A percentile compares a stretch with the other conserved stretches of the same genome.
These are phyloP conservation scores for Sitophilus oryzae DNA, from an alignment of 1,140 invertebrate species.

Conservation along the genomic window DNA sequence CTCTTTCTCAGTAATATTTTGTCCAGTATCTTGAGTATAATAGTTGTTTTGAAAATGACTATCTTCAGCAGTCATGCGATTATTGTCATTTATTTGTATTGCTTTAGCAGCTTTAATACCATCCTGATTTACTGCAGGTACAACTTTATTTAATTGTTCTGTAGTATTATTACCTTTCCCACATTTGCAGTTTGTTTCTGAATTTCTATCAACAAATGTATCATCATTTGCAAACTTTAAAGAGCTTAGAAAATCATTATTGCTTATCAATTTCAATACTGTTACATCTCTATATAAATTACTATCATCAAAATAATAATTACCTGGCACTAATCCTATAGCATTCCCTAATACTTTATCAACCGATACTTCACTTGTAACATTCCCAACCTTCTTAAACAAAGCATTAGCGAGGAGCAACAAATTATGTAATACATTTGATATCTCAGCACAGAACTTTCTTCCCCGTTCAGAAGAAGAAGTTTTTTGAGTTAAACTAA, in stretches of 20 bases:
- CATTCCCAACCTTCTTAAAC: constrained; percentile 33
- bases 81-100: constrained; percentile 14
- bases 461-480: constrained; percentile 29
- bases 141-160: constrained; percentile 5
- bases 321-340: constrained; percentile 32
- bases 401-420: constrained; percentile 33
- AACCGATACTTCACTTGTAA: constrained; percentile 30
- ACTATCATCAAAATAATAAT: constrained; percentile 39
- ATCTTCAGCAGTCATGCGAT: constrained; percentile 2
- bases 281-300: constrained; percentile 37
- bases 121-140: constrained; percentile 1
- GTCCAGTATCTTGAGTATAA: too few relatives aligned
- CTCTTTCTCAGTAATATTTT: too few relatives aligned
- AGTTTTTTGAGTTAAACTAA: constrained; percentile 35
- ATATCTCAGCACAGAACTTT: constrained; percentile 40
- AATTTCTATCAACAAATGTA: not conserved
- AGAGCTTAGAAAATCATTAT: constrained; percentile 31
- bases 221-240: constrained; percentile 13
- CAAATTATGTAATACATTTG: constrained; percentile 35
- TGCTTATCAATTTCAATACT: constrained; percentile 29
- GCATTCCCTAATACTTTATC: constrained; percentile 32
- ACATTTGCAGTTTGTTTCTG: constrained; percentile 11
- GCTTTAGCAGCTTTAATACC: not conserved
- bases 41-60: not conserved
- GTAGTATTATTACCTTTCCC: constrained; percentile 7